phyloP scores from a whole-genome alignment of 2,797 vertebrate genomes.

The Zenarchopterus dispar region DNA sequence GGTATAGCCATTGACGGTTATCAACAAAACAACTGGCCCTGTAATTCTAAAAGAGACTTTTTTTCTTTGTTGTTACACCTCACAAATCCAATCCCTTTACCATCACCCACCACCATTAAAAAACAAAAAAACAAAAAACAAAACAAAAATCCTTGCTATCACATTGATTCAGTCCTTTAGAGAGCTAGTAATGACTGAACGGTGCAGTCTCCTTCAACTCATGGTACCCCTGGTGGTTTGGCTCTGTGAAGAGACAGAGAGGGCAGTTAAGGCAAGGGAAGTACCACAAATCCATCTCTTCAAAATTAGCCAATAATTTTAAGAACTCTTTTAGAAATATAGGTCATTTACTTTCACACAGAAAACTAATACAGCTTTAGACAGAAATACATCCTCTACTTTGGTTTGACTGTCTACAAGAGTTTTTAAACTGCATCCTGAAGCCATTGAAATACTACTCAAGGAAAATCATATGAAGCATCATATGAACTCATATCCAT shows the following conservation, averaged over 20 bases:
- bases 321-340: slow-evolving; percentile 68
- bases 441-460: slow-evolving; percentile 15
- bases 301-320: slow-evolving; percentile 36
- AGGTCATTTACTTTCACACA: slow-evolving; percentile 20
- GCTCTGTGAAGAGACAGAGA: slow-evolving; percentile 87
- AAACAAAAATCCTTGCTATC: slow-evolving; percentile 24
- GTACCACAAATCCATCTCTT: slow-evolving; percentile 64
- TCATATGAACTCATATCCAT: no score
- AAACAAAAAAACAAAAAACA: no score
- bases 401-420: slow-evolving; percentile 3
- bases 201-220: slow-evolving; percentile 88
- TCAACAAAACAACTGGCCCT: slow-evolving; percentile 36
- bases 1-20: slow-evolving; percentile 31
- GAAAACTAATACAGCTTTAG: background rate
- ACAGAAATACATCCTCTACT: slow-evolving; percentile 1
- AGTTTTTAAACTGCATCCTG: slow-evolving; percentile 17
- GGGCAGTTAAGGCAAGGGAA: slow-evolving; percentile 78
- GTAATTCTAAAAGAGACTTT: slow-evolving; percentile 62
- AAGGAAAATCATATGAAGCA: background rate
- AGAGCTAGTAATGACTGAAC: slow-evolving; percentile 82
- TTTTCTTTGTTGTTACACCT: slow-evolving; percentile 27
- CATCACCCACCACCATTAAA: slow-evolving; percentile 9
- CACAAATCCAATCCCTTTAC: slow-evolving; percentile 26
- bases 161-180: slow-evolving; percentile 77
- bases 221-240: slow-evolving; percentile 87